These are phyloP conservation scores for Sinotaia quadrata DNA, from an alignment of 2,888 invertebrate genomes.

Conservation along the genomic window DNA sequence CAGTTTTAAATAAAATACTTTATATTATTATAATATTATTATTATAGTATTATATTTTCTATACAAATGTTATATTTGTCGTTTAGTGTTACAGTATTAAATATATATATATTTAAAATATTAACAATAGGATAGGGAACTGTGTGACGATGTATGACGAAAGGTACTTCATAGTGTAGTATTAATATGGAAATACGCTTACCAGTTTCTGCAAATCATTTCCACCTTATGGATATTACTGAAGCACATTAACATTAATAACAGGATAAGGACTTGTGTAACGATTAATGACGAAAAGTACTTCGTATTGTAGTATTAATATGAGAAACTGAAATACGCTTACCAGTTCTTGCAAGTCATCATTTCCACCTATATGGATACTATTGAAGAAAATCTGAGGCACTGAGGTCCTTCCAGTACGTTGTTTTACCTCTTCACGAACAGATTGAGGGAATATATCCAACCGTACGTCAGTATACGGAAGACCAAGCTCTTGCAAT, in stretches of 20 bases:
- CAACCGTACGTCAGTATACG: conserved; percentile 69
- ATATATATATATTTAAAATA: too few relatives aligned
- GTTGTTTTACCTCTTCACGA: conserved; percentile 54
- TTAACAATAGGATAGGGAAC: too few relatives aligned
- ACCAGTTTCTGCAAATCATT: conserved; percentile 46
- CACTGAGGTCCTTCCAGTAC: conserved; percentile 65
- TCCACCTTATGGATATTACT: conserved; percentile 69
- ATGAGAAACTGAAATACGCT: conserved; percentile 23
- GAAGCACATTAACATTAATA: too few relatives aligned
- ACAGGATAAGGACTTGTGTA: too few relatives aligned
- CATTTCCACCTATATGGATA: conserved; percentile 69
- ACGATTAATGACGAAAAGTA: neutral
- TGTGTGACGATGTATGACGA: too few relatives aligned
- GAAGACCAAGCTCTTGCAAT: conserved; percentile 60
- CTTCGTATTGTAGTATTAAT: neutral
- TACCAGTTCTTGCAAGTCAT: conserved; percentile 68
- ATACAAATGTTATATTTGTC: too few relatives aligned
- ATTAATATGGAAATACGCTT: neutral
- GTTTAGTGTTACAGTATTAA: too few relatives aligned
- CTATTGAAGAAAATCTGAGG: conserved; percentile 73
- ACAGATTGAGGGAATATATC: conserved; percentile 68
- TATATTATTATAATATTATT: too few relatives aligned
- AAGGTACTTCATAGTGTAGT: too few relatives aligned
- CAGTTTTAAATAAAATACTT: too few relatives aligned
- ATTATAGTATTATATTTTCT: too few relatives aligned